Percentiles rank a stretch among this genome's conserved stretches.
These are phyloP conservation scores for Danio tinwini DNA, from an alignment of 2,797 vertebrate genomes.

Conservation along the genomic window DNA sequence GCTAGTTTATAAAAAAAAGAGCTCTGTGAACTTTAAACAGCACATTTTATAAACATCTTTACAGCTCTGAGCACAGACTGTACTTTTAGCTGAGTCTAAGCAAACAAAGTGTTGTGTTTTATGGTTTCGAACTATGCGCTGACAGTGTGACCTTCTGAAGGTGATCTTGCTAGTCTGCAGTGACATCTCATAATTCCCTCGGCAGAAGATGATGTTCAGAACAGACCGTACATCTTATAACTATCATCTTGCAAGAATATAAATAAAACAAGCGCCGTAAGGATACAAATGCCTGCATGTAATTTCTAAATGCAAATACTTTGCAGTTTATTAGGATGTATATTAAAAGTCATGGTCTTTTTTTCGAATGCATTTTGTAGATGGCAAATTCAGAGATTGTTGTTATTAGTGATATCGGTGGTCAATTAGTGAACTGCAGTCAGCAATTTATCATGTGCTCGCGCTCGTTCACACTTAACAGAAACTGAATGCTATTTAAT, in stretches of 20 bases:
- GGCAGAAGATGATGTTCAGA: not conserved
- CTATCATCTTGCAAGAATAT: not conserved
- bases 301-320: not conserved
- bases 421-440: no score
- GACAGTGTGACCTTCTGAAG: constrained; percentile 3
- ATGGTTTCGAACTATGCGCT: not conserved
- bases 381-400: no score
- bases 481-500: no score
- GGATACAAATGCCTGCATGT: not conserved
- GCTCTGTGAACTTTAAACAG: not conserved
- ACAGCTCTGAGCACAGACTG: not conserved
- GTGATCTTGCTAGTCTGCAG: not conserved
- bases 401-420: no score
- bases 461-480: no score
- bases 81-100: not conserved
- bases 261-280: not conserved
- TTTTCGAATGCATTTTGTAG: no score
- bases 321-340: not conserved
- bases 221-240: not conserved
- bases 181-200: not conserved
- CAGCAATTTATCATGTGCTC: no score
- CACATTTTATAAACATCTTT: not conserved
- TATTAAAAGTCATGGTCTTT: not conserved
- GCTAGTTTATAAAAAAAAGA: not conserved
- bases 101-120: constrained; percentile 4